Evolutionary conservation across 2,797 vertebrate genomes (phyloP), one percentile per base, ranked within the genome.

Genomic region (Limosa lapponica): DNA sequence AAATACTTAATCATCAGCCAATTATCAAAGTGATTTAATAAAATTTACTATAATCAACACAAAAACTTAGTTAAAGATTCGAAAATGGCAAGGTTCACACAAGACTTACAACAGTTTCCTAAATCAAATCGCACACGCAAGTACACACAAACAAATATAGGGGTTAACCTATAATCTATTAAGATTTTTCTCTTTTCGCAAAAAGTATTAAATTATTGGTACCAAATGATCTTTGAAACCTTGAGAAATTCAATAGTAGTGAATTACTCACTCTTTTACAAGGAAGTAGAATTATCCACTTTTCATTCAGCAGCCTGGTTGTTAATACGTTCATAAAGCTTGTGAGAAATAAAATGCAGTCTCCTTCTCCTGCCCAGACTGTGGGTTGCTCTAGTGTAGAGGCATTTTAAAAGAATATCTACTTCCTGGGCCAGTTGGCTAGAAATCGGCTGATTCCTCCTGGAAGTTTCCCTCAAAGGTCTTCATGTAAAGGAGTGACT

Each of bases 361-460:
- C 14, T 3, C 43, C 30, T 66, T 74, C 32, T 69, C 6, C 49
- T 78, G 89, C 25, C 20, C 43, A 74, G 64, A 13, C 15, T 39
- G 19, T 23, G 25, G 37, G 2, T 46, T 67, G 5, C 43, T 71
- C 19, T 30, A 30, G 4, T 14, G 12, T 67, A 55, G 24, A 77
- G 6, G 12, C 10, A 66, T 66, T 86, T 89, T 75, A 36, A 74
- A 62, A 46, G 16, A 55, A 5, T 19, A 6, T 39, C 49, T 72
- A 3, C 7, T 82, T 58, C 14, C 20, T 48, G 13, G 15, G 2
- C 34, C 11, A 30, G 1, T 1, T 87, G 20, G 8, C 43, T 54
- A n/a, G 46, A 79, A 69, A 43, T 46, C 0, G 0, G 4, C 17
- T 48, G 25, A 7, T 59, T 70, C 52, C 7, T 80, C 22, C 6